phyloP scores from a whole-genome alignment of 92 coral and sea anemone species.

The Epizoanthus rinbou region DNA sequence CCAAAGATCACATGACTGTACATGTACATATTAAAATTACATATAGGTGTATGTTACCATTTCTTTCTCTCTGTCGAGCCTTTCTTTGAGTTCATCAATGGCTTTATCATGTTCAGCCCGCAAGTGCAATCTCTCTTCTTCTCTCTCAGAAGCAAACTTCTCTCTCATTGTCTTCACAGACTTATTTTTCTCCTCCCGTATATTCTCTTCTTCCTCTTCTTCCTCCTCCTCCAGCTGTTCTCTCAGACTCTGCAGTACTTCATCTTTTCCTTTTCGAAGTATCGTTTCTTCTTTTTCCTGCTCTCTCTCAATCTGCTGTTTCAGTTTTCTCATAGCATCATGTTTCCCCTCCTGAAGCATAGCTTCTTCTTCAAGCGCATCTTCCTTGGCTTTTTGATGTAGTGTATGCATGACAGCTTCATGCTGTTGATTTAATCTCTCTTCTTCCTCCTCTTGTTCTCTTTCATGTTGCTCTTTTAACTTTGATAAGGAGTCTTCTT shows the following conservation, averaged over 20 bases:
- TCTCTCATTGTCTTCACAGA: constrained; percentile 66
- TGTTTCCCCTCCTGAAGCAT: constrained; percentile 92
- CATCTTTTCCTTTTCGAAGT: constrained; percentile 69
- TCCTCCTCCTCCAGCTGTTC: constrained; percentile 85
- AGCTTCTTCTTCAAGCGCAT: constrained; percentile 96
- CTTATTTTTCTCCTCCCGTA: constrained; percentile 62
- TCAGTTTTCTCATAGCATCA: constrained; percentile 88
- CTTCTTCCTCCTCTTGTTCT: constrained; percentile 89
- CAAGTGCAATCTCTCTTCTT: constrained; percentile 69
- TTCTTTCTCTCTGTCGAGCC: constrained; percentile 86
- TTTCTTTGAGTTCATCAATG: constrained; percentile 76
- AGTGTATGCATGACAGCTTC: constrained; percentile 89
- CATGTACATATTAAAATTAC: no score
- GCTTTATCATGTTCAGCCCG: constrained; percentile 63
- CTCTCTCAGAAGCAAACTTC: constrained; percentile 70
- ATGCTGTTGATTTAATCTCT: constrained; percentile 69
- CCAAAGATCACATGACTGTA: no score
- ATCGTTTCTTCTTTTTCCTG: constrained; percentile 79
- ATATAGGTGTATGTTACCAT: constrained; percentile 46
- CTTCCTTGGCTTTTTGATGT: constrained; percentile 82
- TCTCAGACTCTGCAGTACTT: constrained; percentile 63
- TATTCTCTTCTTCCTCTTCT: constrained; percentile 70
- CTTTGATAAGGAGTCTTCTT: constrained; percentile 68
- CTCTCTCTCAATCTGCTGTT: constrained; percentile 71
- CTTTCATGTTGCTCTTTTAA: constrained; percentile 60